Percentiles rank a stretch among this genome's conserved stretches.
Conservation (phyloP, 2,888 invertebrate genomes). For the Thecophora atra region DNA sequence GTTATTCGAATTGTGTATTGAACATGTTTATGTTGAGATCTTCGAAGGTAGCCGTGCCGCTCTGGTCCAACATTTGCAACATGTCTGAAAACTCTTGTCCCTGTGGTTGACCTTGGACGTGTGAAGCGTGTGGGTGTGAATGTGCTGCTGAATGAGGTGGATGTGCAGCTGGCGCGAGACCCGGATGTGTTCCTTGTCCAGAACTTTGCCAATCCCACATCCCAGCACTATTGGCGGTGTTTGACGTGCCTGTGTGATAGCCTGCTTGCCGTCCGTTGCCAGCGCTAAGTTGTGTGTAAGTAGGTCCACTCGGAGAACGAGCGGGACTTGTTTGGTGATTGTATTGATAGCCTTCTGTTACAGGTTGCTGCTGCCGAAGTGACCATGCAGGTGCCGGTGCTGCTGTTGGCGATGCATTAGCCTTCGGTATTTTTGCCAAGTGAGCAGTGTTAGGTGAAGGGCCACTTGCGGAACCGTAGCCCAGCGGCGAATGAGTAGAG, state of each 20-base stretch:
- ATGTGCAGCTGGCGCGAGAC: slow-evolving; percentile 59
- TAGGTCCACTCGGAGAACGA: slow-evolving; percentile 84
- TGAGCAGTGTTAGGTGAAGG: slow-evolving; percentile 71
- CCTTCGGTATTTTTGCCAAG: slow-evolving; percentile 74
- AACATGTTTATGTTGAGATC: slow-evolving; percentile 91
- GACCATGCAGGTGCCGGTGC: slow-evolving; percentile 64
- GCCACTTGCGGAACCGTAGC: slow-evolving; percentile 59
- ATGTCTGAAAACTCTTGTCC: slow-evolving; percentile 89
- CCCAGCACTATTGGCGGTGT: slow-evolving; percentile 54
- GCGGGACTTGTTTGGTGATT: slow-evolving; percentile 78
- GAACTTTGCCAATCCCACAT: slow-evolving; percentile 83
- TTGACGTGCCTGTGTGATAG: slow-evolving; percentile 66
- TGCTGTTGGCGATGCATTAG: slow-evolving; percentile 76
- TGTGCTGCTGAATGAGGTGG: slow-evolving; percentile 66
- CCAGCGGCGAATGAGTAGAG: slow-evolving; percentile 76
- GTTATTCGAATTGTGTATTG: slow-evolving; percentile 79
- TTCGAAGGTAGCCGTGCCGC: slow-evolving; percentile 84
- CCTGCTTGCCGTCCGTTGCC: slow-evolving; percentile 70
- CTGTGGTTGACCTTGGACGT: slow-evolving; percentile 70
- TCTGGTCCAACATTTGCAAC: slow-evolving; percentile 91
- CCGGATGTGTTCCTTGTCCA: slow-evolving; percentile 66
- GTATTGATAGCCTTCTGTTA: slow-evolving; percentile 77
- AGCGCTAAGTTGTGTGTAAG: slow-evolving; percentile 81
- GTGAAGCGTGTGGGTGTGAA: slow-evolving; percentile 60
- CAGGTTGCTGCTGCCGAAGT: slow-evolving; percentile 66